Conservation (phyloP, 2,113 vertebrate species). For the Pseudorasbora parva region DNA sequence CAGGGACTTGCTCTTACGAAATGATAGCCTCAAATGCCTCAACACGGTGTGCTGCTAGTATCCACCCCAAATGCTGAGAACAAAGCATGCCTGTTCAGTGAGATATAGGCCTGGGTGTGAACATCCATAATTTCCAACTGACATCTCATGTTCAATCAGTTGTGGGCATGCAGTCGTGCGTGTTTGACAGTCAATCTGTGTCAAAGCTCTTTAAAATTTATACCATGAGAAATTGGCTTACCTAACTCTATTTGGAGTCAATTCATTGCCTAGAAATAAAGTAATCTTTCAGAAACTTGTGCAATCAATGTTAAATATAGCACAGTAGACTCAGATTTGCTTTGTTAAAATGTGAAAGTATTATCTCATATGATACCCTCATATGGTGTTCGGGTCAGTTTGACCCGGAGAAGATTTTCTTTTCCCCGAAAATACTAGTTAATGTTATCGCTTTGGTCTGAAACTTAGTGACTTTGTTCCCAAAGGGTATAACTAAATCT, state of each 20-base stretch:
- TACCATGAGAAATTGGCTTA: background rate
- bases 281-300: background rate
- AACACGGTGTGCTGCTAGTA: background rate
- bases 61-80: conserved; percentile 6
- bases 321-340: too few relatives aligned
- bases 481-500: too few relatives aligned
- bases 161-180: background rate
- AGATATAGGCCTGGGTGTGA: conserved; percentile 17
- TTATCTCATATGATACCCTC: too few relatives aligned
- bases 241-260: background rate
- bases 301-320: background rate
- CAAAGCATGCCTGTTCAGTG: conserved; percentile 18
- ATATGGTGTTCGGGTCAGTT: too few relatives aligned
- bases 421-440: too few relatives aligned
- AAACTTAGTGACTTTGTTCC: too few relatives aligned
- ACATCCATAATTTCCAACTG: background rate
- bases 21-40: background rate
- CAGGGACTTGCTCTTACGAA: background rate
- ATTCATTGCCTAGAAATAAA: background rate
- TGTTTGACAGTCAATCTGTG: background rate
- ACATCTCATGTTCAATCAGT: background rate
- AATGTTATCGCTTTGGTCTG: too few relatives aligned
- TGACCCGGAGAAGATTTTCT: too few relatives aligned
- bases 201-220: background rate
- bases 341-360: too few relatives aligned